Evolutionary conservation across 92 coral and sea anemone species (phyloP), one percentile per base, ranked within the genome.

Genomic region (Pocillopora grandis): DNA sequence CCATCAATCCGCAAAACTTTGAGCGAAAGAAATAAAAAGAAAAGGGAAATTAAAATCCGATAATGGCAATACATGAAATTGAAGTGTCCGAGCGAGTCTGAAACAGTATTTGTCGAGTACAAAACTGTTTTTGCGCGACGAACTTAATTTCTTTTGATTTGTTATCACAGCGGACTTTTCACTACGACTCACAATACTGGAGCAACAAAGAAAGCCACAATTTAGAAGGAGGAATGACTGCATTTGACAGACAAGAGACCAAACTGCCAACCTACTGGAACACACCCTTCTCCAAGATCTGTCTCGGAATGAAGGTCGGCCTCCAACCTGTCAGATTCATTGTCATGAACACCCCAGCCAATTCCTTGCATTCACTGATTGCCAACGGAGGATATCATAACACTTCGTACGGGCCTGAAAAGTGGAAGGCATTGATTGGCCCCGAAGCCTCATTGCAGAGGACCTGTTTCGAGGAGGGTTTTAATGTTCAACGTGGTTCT

Each of bases 221-320:
- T 56, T 17, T 59, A 19, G 56, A 23, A 1, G 85, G 80, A 4
- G 80, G 75, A 23, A 65, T 19, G 71, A 76, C 85, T 55, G 85
- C 68, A 27, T 71, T 80, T 64, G 81, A 86, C 63, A 0, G 20
- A 12, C 69, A 62, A 27, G 89, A 86, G 48, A 80, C 81, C 17
- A 86, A 86, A 48, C 79, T 86, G 11, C 80, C 77, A 17, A 79
- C 89, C 19, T 86, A 71, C 85, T 86, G 85, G 55, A 76, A 63
- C 79, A 78, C 83, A 18, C 71, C 89, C 57, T 86, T 86, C 55
- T 65, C 83, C 33, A 73, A 35, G 58, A 71, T 86, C 33, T 86
- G 89, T 79, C 65, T 86, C 67, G 89, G 89, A 1, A 80, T 86
- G 85, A 72, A 52, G 62, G 19, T 60, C 8, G 76, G 61, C 14